A percentile compares a stretch with the other conserved stretches of the same genome.
These are phyloP conservation scores for Barnardius zonarius DNA, from an alignment of 2,113 vertebrate genomes.

Conservation along the genomic window DNA sequence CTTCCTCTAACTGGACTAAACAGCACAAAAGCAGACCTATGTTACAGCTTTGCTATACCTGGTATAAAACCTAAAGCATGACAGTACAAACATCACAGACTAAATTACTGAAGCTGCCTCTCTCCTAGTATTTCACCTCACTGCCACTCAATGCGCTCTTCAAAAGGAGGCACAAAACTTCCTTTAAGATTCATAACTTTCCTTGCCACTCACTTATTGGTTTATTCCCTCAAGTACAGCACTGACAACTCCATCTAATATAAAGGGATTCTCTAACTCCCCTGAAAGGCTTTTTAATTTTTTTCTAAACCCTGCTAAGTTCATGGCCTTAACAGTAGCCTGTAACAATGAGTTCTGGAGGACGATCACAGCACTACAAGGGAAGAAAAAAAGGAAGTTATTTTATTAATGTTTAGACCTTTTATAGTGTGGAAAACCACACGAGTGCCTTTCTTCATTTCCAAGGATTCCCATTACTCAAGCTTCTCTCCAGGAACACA, in stretches of 20 bases:
- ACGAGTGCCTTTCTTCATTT: neutral
- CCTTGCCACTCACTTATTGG: neutral
- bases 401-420: slow-evolving; percentile 14
- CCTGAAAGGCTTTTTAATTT: neutral
- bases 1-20: neutral
- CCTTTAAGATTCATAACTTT: neutral
- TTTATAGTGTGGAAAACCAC: neutral
- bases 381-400: neutral
- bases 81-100: neutral
- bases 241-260: neutral
- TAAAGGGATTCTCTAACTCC: slow-evolving; percentile 27
- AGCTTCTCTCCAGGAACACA: neutral
- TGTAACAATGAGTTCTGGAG: neutral
- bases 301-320: slow-evolving; percentile 12
- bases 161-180: neutral
- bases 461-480: slow-evolving; percentile 29
- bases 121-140: neutral
- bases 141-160: neutral
- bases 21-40: neutral
- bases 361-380: neutral
- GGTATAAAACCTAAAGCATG: neutral
- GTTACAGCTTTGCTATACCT: neutral
- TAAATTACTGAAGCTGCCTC: neutral
- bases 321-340: neutral
- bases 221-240: neutral